Evolutionary conservation across 2,797 vertebrate genomes (phyloP), one percentile per base, ranked within the genome.

Genomic region (Gallinago stenura): DNA sequence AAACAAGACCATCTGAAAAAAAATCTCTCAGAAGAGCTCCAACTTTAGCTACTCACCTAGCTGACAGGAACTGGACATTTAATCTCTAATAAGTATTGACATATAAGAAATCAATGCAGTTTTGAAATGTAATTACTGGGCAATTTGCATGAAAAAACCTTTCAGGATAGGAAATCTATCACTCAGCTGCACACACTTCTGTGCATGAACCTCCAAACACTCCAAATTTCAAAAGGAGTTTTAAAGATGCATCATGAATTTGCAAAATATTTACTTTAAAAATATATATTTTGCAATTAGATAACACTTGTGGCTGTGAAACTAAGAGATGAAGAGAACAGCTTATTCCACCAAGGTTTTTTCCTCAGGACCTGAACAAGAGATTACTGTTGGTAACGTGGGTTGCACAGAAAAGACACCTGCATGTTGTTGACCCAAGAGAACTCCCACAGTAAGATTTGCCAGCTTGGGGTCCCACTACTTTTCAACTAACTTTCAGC

Each of bases 71-170:
- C 6, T 84, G 77, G 58, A 88, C 80, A 84, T 91, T 93, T 91
- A 95, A 82, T 91, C 94, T 88, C 76, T 95, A 94, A 94, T 95
- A 96, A 69, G 9, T 88, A 96, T 93, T 86, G 94, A 95, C 80
- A 86, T 86, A 95, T 95, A 82, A 95, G 90, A 94, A 97, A 96
- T 95, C 95, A 82, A 93, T 93, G n/a, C 12, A 41, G 62, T 89
- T 96, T 93, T 94, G 83, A 95, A 95, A 97, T 92, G 83, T 82
- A 96, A 96, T 96, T 97, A 92, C 92, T 0, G 1, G 69, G 73
- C 13, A 93, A 94, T 93, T 76, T 72, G 78, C 72, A 86, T 79
- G 58, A 73, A 91, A 68, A 90, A 90, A 71, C 6, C n/a, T 79
- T 91, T 88, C 54, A 43, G 80, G 51, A 82, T 90, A 81, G 92